Percentiles rank a stretch among this genome's conserved stretches.
Evolutionary conservation across 1,140 invertebrate species (phyloP).

Genomic region (Metaphire vulgaris): DNA sequence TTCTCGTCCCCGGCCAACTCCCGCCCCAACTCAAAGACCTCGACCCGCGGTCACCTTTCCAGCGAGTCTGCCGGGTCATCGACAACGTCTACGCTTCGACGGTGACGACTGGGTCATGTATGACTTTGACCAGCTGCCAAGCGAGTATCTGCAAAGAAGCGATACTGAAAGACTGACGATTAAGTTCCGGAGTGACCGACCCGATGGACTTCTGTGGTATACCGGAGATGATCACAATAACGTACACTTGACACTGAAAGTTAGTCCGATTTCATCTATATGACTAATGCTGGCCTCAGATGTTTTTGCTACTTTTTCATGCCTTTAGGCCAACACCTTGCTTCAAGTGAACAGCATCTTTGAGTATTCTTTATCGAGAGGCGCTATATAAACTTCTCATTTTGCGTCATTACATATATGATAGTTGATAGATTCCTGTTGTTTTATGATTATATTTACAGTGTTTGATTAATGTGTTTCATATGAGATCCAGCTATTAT

Average conservation of each 20-base stretch:
- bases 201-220: slow-evolving; percentile 41
- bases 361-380: too few relatives aligned
- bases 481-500: too few relatives aligned
- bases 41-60: background rate
- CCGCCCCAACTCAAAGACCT: background rate
- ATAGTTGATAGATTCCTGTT: too few relatives aligned
- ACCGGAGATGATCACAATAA: slow-evolving; percentile 32
- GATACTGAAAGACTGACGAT: slow-evolving; percentile 37
- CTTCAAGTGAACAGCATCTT: too few relatives aligned
- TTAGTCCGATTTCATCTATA: too few relatives aligned
- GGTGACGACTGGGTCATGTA: slow-evolving; percentile 35
- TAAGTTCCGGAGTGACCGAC: slow-evolving; percentile 36
- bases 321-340: too few relatives aligned
- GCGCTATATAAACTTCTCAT: too few relatives aligned
- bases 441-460: too few relatives aligned
- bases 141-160: slow-evolving; percentile 28
- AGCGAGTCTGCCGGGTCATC: slow-evolving; percentile 4
- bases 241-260: slow-evolving; percentile 39
- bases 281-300: too few relatives aligned
- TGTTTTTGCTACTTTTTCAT: too few relatives aligned
- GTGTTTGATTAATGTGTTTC: too few relatives aligned
- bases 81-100: slow-evolving; percentile 35
- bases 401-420: too few relatives aligned
- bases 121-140: slow-evolving; percentile 30
- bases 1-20: background rate